Evolutionary conservation across 2,888 invertebrate species (phyloP).

Genomic region (Eumerus sabulonum): DNA sequence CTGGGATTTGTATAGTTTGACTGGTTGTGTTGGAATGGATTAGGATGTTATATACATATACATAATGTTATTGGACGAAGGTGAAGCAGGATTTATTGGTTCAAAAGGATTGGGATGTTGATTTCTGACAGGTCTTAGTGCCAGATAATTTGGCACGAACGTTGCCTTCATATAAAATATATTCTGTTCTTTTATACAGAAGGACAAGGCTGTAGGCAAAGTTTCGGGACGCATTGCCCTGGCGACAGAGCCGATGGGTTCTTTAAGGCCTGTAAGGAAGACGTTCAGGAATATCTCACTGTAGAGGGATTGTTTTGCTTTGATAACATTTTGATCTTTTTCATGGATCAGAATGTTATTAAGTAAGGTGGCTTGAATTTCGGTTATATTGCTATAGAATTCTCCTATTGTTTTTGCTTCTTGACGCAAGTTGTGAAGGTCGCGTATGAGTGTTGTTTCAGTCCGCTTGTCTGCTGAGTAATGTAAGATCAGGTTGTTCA

Average conservation of each 20-base stretch:
- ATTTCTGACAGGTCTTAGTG: background rate
- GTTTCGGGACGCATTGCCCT: conserved; percentile 67
- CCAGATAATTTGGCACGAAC: no score
- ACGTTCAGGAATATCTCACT: conserved; percentile 68
- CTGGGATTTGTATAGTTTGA: no score
- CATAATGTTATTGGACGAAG: no score
- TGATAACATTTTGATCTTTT: conserved; percentile 51
- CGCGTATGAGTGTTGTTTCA: conserved; percentile 55
- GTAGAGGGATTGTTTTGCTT: conserved; percentile 61
- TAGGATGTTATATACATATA: no score
- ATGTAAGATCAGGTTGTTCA: no score
- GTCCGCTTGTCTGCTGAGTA: no score
- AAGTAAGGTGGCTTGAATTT: conserved; percentile 63
- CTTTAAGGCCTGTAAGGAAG: conserved; percentile 63
- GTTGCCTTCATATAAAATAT: conserved; percentile 34
- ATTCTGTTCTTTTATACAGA: conserved; percentile 66
- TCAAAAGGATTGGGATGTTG: background rate
- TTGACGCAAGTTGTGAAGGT: conserved; percentile 56
- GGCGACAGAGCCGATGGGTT: conserved; percentile 69
- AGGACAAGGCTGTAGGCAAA: conserved; percentile 52
- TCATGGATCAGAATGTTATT: conserved; percentile 68
- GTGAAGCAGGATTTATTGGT: no score
- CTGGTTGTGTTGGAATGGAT: no score
- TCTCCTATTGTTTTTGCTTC: conserved; percentile 48
- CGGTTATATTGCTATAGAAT: conserved; percentile 67